Conservation (phyloP, 2,113 vertebrate genomes). For the Guaruba guarouba region DNA sequence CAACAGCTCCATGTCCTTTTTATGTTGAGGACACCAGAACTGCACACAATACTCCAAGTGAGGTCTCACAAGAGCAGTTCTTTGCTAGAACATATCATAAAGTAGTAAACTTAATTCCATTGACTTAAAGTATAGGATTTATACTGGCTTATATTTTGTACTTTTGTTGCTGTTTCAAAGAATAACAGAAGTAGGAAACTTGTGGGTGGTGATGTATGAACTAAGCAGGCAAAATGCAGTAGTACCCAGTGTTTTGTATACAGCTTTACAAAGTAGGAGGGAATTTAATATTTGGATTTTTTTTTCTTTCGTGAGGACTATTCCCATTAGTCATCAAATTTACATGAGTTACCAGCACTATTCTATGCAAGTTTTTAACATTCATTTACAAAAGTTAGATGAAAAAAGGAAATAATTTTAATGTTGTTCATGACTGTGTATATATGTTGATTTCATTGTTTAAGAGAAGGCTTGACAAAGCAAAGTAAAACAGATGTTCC, state of each 20-base stretch:
- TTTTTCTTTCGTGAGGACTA: neutral
- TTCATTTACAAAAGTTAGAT: neutral
- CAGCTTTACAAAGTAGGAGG: neutral
- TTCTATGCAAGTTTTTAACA: neutral
- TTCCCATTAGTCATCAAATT: neutral
- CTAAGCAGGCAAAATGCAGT: neutral
- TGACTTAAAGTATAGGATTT: neutral
- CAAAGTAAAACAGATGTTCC: neutral
- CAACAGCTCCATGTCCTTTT: no score
- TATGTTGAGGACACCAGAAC: no score
- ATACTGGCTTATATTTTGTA: neutral
- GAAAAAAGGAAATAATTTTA: neutral
- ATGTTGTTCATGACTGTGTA: neutral
- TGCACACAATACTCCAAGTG: no score
- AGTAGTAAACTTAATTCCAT: neutral
- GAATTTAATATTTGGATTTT: neutral
- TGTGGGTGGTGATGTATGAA: neutral
- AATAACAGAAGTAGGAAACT: neutral
- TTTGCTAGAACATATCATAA: neutral
- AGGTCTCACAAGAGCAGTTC: neutral
- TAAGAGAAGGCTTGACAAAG: neutral
- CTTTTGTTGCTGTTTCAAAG: neutral
- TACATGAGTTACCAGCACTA: neutral
- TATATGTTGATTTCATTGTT: neutral
- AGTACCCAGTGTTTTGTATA: neutral